A percentile compares a stretch with the other conserved stretches of the same genome.
Conservation (phyloP, 2,113 vertebrate species). For the Notothenia rossii region DNA sequence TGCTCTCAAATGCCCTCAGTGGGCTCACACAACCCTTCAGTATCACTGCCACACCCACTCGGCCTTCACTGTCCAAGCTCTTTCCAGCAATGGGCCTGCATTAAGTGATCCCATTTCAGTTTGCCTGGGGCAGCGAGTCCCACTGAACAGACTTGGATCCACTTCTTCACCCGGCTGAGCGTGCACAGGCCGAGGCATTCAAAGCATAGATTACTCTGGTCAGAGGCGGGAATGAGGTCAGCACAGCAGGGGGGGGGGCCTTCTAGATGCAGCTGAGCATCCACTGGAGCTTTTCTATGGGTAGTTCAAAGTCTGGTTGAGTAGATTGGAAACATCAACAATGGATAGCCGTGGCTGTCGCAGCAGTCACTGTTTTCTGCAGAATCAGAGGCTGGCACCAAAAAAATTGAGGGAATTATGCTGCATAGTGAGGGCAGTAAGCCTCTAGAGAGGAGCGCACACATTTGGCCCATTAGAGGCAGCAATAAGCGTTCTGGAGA, state of each 20-base stretch:
- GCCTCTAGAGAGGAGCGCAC: slow-evolving; percentile 35
- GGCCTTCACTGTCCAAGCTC: slow-evolving; percentile 46
- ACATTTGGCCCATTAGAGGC: slow-evolving; percentile 48
- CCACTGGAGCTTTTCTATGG: slow-evolving; percentile 46
- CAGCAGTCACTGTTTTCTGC: slow-evolving; percentile 40
- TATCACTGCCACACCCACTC: slow-evolving; percentile 46
- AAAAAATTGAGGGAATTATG: slow-evolving; percentile 46
- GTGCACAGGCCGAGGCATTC: slow-evolving; percentile 56
- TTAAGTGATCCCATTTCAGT: slow-evolving; percentile 48
- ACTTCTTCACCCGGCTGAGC: slow-evolving; percentile 60
- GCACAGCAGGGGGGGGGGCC: slow-evolving; percentile 65
- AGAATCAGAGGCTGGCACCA: slow-evolving; percentile 40
- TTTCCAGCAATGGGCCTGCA: slow-evolving; percentile 40
- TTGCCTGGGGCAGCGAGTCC: slow-evolving; percentile 59
- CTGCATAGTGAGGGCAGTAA: slow-evolving; percentile 27
- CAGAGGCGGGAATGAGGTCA: slow-evolving; percentile 78
- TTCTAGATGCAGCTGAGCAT: slow-evolving; percentile 65
- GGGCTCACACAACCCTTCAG: slow-evolving; percentile 32
- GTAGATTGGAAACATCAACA: slow-evolving; percentile 68
- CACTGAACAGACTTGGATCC: slow-evolving; percentile 56
- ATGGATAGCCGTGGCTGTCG: slow-evolving; percentile 44
- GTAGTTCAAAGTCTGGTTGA: slow-evolving; percentile 64
- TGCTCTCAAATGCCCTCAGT: slow-evolving; percentile 36
- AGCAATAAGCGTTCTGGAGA: slow-evolving; percentile 20
- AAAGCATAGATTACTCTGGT: slow-evolving; percentile 76